These are phyloP conservation scores for Brienomyrus longianalis DNA, from an alignment of 2,113 vertebrate species.

Conservation along the genomic window DNA sequence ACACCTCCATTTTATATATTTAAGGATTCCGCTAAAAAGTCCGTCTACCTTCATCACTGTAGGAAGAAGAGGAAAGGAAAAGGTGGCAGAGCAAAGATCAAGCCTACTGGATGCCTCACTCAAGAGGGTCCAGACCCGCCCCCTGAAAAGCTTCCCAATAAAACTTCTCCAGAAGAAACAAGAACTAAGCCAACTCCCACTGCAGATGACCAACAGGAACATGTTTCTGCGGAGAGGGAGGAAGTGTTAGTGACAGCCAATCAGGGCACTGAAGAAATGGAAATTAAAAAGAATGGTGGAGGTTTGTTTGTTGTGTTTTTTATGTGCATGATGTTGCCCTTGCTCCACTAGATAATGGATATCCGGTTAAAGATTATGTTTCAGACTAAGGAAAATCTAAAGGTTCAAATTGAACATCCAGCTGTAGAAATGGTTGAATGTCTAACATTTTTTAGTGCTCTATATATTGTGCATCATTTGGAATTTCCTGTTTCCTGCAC, in stretches of 20 bases:
- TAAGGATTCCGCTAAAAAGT: not conserved
- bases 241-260: not conserved
- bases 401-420: not conserved
- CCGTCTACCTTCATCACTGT: conserved; percentile 12
- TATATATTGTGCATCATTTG: not conserved
- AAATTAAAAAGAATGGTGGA: conserved; percentile 28
- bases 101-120: conserved; percentile 46
- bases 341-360: not conserved
- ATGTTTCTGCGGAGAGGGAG: conserved; percentile 25
- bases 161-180: conserved; percentile 35
- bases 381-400: not conserved
- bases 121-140: conserved; percentile 38
- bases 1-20: not conserved
- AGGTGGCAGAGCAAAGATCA: conserved; percentile 55
- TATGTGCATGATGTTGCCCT: not conserved
- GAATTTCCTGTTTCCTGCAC: conserved; percentile 5
- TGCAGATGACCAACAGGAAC: conserved; percentile 30
- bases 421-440: not conserved
- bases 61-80: conserved; percentile 66
- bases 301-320: conserved; percentile 37
- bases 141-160: conserved; percentile 41
- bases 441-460: not conserved
- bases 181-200: conserved; percentile 28
- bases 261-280: conserved; percentile 17
- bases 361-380: not conserved